Evolutionary conservation across 2,797 vertebrate genomes (phyloP).

Genomic region (Pipistrellus kuhlii): DNA sequence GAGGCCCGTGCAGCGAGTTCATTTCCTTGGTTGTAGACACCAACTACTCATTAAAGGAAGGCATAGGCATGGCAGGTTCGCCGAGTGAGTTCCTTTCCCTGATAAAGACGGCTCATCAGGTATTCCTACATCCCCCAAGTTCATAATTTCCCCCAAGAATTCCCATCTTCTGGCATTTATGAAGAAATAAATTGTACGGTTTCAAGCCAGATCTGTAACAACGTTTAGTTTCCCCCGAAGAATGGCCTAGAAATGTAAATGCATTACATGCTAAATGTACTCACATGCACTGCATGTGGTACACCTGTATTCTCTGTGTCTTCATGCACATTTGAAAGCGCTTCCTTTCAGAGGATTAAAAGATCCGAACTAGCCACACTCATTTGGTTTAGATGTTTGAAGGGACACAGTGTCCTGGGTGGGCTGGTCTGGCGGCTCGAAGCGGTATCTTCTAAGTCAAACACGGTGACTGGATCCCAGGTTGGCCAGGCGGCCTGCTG

Average conservation of each 20-base stretch:
- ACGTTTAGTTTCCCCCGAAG: slow-evolving; percentile 5
- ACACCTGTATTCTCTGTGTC: not conserved
- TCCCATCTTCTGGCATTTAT: not conserved
- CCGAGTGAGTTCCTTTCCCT: not conserved
- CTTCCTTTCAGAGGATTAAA: slow-evolving; percentile 15
- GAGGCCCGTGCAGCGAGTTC: not conserved
- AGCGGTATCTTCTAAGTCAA: not conserved
- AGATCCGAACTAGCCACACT: not conserved
- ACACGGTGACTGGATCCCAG: not conserved
- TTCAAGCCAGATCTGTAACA: slow-evolving; percentile 12
- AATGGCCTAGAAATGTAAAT: slow-evolving; percentile 47
- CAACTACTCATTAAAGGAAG: not conserved
- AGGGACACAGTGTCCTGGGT: not conserved
- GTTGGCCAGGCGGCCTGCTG: not conserved
- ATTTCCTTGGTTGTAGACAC: not conserved
- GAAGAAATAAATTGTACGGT: not conserved
- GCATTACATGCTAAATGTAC: not conserved
- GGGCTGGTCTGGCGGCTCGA: not conserved
- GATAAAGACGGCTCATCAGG: not conserved
- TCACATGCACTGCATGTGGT: not conserved
- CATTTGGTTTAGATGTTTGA: slow-evolving; percentile 14
- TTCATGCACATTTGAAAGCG: not conserved
- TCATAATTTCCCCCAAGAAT: not conserved
- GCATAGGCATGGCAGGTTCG: not conserved
- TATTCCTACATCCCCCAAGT: not conserved